Percentiles rank a stretch among this genome's conserved stretches.
Evolutionary conservation across 1,140 invertebrate species (phyloP).

Genomic region (Pseudomyrmex pallidus): DNA sequence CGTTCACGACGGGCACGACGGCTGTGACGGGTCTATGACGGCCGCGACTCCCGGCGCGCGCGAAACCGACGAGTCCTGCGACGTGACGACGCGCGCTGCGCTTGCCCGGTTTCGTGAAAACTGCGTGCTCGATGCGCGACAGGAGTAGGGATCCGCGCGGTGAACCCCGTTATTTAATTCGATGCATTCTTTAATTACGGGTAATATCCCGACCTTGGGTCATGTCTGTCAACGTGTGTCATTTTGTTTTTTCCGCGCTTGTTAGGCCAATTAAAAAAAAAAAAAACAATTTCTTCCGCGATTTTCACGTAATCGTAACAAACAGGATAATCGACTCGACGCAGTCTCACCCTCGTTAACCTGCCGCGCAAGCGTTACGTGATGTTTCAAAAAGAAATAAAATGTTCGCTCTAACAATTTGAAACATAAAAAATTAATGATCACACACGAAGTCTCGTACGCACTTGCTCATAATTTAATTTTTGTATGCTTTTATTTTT

Average conservation of each 20-base stretch:
- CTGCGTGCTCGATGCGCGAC: slow-evolving; percentile 62
- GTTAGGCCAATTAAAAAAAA: not conserved
- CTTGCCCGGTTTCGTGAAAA: slow-evolving; percentile 61
- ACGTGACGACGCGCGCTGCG: slow-evolving; percentile 60
- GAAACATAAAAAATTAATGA: not conserved
- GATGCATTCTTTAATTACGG: slow-evolving; percentile 57
- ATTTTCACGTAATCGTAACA: not conserved
- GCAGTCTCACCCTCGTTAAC: not conserved
- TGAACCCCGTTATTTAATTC: slow-evolving; percentile 35
- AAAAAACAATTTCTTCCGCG: not conserved
- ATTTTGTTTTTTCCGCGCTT: not conserved
- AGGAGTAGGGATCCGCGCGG: slow-evolving; percentile 23
- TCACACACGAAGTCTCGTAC: too few species aligned
- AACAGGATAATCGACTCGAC: too few species aligned
- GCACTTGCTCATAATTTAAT: too few species aligned
- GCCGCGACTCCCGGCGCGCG: slow-evolving; percentile 29
- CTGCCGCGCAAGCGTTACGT: not conserved
- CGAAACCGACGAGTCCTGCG: not conserved
- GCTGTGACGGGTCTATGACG: slow-evolving; percentile 27
- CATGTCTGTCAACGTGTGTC: slow-evolving; percentile 13
- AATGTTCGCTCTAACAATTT: not conserved
- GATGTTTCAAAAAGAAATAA: too few species aligned
- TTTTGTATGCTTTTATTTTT: too few species aligned
- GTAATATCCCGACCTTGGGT: slow-evolving; percentile 32
- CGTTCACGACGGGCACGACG: slow-evolving; percentile 44